Base-by-base conservation (phyloP, 2,888 invertebrate genomes). In the Tribolium freemani region DNA sequence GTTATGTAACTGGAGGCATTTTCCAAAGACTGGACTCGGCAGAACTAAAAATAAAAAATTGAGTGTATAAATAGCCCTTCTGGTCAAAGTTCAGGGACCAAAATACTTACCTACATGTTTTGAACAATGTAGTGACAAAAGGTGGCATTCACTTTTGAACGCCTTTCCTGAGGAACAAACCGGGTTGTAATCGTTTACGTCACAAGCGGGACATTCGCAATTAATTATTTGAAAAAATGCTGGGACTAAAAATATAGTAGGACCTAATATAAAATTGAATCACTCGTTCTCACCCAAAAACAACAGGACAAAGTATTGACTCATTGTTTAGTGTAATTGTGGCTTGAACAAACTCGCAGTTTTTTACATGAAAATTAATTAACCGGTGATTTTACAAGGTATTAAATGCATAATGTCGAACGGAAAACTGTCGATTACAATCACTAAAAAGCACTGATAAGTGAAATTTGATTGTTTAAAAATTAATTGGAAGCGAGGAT, bases 111-210 rank as follows among this genome's bases (percentile, higher is more conserved):
- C 71, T 13, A 75, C 50, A 48, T 45, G 64, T 54, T 71, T 71
- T 30, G 68, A 64, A 51, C 75, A 75, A 8, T 64, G 51, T 26
- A 31, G 38, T 20, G 73, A 51, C 16, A 46, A 50, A 11, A 73
- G 31, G 31, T 54, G 31, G 45, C 75, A 75, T 6, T 57, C 9
- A 13, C 54, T 75, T 13, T 10, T 48, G 10, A 68, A 75, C 3
- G 70, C 71, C 26, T 48, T 73, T 6, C 73, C 73, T 44, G 58
- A 48, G 0, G 71, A 54, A 56, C 72, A 75, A 50, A 75, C 66
- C 6, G 75, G 75, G 6, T 69, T 63, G 45, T 75, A 75, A 13
- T 75, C 73, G 10, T 73, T 69, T 26, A 51, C 53, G 11, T 73
- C 56, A 54, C 75, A 75, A 10, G 13, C 31, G 8, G 67, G 67